These are phyloP conservation scores for Bathynomus jamesi DNA, from an alignment of 1,140 invertebrate genomes.

Conservation along the genomic window DNA sequence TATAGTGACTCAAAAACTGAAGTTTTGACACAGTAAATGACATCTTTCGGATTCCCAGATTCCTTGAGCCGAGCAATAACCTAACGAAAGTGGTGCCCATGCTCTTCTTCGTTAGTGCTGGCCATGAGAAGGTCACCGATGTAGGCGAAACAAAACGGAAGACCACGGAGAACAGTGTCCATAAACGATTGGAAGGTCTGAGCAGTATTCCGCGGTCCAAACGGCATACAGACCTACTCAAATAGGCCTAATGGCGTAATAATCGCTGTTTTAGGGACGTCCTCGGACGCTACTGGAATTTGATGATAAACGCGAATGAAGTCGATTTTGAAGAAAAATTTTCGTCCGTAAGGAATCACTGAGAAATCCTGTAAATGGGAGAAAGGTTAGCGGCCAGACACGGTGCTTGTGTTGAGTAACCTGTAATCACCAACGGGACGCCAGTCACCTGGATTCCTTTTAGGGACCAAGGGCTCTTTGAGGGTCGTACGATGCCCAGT, in stretches of 20 bases:
- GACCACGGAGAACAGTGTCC: conserved; percentile 40
- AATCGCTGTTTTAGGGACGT: conserved; percentile 39
- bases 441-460: background rate
- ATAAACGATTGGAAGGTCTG: conserved; percentile 45
- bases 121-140: conserved; percentile 47
- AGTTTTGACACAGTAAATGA: no score
- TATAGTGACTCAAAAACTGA: no score
- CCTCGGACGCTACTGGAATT: conserved; percentile 27
- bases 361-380: background rate
- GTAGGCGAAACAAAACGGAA: conserved; percentile 41
- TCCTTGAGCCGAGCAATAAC: background rate
- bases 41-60: background rate
- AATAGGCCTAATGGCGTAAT: conserved; percentile 18
- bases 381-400: background rate
- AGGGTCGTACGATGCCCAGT: background rate
- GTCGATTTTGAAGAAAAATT: conserved; percentile 28
- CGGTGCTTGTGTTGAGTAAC: background rate
- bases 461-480: background rate
- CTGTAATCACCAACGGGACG: background rate
- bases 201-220: conserved; percentile 45
- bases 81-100: conserved; percentile 40
- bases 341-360: background rate
- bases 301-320: conserved; percentile 36
- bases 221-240: conserved; percentile 37
- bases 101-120: conserved; percentile 40